Evolutionary conservation across 1,140 invertebrate genomes (phyloP), one percentile per base, ranked within the genome.

Genomic region (Gonioctena quinquepunctata): DNA sequence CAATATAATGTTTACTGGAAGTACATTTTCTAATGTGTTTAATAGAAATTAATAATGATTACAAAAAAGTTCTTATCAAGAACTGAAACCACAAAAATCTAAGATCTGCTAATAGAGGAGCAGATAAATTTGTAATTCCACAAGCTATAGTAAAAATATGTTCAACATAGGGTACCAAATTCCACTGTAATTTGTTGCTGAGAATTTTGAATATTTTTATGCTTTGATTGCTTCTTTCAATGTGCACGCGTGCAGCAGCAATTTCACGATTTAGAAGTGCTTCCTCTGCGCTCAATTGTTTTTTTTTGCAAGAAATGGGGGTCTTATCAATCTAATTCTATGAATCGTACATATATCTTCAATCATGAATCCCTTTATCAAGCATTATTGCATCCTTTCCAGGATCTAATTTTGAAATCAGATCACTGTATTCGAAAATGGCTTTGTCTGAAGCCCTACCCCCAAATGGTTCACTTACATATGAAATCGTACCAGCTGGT

Each of bases 311-410:
- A 13, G 54, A 33, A 62, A 73, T 33, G 42, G 33, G n/a, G 68
- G 67, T 52, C 67, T 57, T 42, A 73, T 69, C 11, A 69, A 68
- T 69, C 66, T 11, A 50, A 69, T 69, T 7, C 18, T 21, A 60
- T 50, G 18, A 19, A 4, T 19, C 5, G 19, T 5, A 59, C 62
- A 65, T 3, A 64, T 23, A 28, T 72, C 50, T 13, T 72, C 60
- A 25, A 72, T 59, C 7, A 63, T 21, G 72, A 65, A 70, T n/a
- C 22, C 69, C 79, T 66, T 74, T 68, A 61, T 81, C 78, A 23
- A 75, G 74, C 78, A 82, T 79, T 7, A 82, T 64, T 27, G 56
- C 70, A 73, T 79, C 78, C 26, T 33, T 22, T n/a, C n/a, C n/a
- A 7, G 72, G 73, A 33, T 74, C 42, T 3, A 80, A 60, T 48